These are phyloP conservation scores for Embiotoca jacksoni DNA, from an alignment of 2,113 vertebrate genomes.

Conservation along the genomic window DNA sequence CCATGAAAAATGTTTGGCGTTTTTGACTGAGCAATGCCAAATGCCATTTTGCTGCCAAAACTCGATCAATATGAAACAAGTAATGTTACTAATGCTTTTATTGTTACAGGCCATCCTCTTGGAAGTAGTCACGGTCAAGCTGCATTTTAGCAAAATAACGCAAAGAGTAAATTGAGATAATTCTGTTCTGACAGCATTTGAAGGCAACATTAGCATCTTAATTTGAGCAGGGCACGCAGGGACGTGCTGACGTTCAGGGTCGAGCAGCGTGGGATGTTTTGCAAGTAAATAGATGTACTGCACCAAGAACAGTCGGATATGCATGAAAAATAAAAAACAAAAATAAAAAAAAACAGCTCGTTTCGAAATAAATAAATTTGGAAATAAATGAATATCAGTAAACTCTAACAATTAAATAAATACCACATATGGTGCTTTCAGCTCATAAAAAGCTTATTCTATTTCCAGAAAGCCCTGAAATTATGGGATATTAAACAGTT, in stretches of 20 bases:
- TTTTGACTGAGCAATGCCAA: too few species aligned
- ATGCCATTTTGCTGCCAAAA: too few species aligned
- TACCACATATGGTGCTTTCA: too few species aligned
- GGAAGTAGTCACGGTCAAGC: not conserved
- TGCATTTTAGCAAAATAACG: not conserved
- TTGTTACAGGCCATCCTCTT: not conserved
- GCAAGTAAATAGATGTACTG: not conserved
- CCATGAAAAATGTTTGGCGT: too few species aligned
- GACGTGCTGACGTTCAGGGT: slow-evolving; percentile 54
- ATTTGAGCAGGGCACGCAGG: slow-evolving; percentile 35
- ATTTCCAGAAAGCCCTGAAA: not conserved
- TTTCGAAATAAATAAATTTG: too few species aligned
- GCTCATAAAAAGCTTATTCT: not conserved
- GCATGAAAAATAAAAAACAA: too few species aligned
- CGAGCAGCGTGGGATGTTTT: slow-evolving; percentile 2
- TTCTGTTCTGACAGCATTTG: not conserved
- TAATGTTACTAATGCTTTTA: not conserved
- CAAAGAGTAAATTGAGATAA: fast-evolving
- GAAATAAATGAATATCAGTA: too few species aligned
- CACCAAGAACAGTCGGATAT: not conserved
- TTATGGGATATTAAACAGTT: not conserved
- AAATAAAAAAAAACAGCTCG: too few species aligned
- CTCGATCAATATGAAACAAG: too few species aligned
- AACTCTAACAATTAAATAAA: too few species aligned
- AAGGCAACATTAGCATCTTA: slow-evolving; percentile 54